These are phyloP conservation scores for Calyptommatus sinebrachiatus DNA, from an alignment of 2,113 vertebrate species.

Conservation along the genomic window DNA sequence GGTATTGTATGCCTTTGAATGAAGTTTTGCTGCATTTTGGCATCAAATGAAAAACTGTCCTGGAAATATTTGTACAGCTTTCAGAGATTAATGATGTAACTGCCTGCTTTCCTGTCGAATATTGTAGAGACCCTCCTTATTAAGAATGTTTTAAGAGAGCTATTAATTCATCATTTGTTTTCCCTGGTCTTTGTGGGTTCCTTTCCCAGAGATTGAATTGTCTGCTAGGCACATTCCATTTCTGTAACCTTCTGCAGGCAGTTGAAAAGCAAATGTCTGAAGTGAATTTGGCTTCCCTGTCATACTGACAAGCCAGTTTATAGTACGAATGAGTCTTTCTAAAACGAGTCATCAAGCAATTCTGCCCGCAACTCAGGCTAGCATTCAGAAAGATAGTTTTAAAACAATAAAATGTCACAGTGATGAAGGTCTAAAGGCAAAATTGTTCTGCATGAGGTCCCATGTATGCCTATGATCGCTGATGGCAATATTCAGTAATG, in stretches of 20 bases:
- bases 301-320: fast-evolving
- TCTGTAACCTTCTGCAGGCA: conserved; percentile 1
- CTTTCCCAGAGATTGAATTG: neutral
- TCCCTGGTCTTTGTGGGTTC: conserved; percentile 8
- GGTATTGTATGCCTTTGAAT: conserved; percentile 53
- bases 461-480: neutral
- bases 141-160: neutral
- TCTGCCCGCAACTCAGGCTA: neutral
- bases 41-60: conserved; percentile 52
- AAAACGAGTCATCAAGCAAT: neutral
- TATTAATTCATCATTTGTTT: neutral
- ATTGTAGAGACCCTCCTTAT: conserved; percentile 29
- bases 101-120: conserved; percentile 37
- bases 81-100: conserved; percentile 38
- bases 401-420: neutral
- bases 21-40: conserved; percentile 30
- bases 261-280: neutral
- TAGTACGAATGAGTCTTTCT: neutral
- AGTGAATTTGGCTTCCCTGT: neutral
- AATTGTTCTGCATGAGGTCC: fast-evolving
- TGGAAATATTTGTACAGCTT: conserved; percentile 39
- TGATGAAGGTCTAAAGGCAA: neutral
- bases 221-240: conserved; percentile 5
- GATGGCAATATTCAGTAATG: neutral
- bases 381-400: neutral